Base-by-base conservation (phyloP, 2,888 invertebrate species). In the Electrophaes corylata region DNA sequence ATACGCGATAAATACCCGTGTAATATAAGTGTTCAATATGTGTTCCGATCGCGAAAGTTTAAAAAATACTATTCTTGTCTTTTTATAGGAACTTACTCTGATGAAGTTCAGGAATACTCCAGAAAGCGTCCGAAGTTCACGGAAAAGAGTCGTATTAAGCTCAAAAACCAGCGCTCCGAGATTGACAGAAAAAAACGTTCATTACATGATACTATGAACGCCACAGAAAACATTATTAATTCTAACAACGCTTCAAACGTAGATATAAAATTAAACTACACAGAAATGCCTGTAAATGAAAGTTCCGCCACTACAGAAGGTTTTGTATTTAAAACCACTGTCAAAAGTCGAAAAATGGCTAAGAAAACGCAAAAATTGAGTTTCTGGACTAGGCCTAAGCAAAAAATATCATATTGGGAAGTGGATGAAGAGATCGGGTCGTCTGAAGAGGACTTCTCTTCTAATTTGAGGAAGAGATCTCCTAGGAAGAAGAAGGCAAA, bases 401-500 rank as follows among this genome's bases (percentile, higher is more conserved):
- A 73, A 0, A 70, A 65, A 35, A 69, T 62, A 1, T 54, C 65
- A 0, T 69, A 71, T 33, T 65, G 71, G 47, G 69, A 59, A 0
- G 66, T 58, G 0, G 72, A 68, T 3, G 70, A 75, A 0, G 78
- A 84, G 0, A 26, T 72, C 0, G 54, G 41, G 1, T 79, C 81
- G 0, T 75, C 76, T 0, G 86, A 84, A 57, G 84, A 84, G 48
- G 81, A 83, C 20, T 72, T 78, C 11, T 76, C 80, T 3, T 66
- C 68, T 0, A 79, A 78, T 60, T 49, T 76, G 31, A 78, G 65
- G 60, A 81, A 75, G 47, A 67, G 73, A 2, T 70, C 73, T 0
- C 62, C 70, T 0, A 73, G 65, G 14, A 76, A 67, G 52, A 75
- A 70, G 19, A 67, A 64, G 29, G 66, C 31, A 26, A 23, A 29